Base-by-base conservation (phyloP, 2,797 vertebrate species). In the Stomatorhinus walkeri region DNA sequence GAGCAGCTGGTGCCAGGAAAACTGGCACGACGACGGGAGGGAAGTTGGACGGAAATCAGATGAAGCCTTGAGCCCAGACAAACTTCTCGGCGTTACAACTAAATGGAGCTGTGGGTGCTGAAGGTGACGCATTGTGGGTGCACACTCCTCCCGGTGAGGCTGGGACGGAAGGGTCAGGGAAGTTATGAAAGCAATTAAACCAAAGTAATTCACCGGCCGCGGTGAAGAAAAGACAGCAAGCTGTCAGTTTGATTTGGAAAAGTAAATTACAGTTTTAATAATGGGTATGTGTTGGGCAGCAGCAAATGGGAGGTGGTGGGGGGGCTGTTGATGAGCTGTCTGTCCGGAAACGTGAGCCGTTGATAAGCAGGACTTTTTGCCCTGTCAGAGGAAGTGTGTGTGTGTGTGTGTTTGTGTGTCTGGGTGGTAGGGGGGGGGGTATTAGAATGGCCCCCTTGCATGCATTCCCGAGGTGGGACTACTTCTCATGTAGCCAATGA, bases 151-250 rank as follows among this genome's bases (percentile, higher is more conserved):
- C 89, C 87, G 90, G 92, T 54, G 91, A 94, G 94, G 94, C 93
- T 91, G 92, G 91, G 48, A 92, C 93, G 93, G 93, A 93, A 93
- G 95, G 95, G 96, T 96, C 95, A 96, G 94, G 93, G 94, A 98
- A 99, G 97, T 98, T 98, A 97, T 95, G 96, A 96, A 98, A 98
- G 96, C 98, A 99, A 99, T 99, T 98, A 99, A 97, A 98, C 96
- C 95, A 94, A 87, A 92, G 94, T 95, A 95, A 95, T 95, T 96
- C 97, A 97, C 97, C 94, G 97, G 96, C 96, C 97, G 97, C 97
- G 96, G 97, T 96, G 96, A 97, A 98, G 98, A 98, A 98, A 97
- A 98, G 97, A 98, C 98, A 97, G 97, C 96, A 97, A 97, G 96
- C 96, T 97, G 98, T 98, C 98, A 97, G 98, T 97, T 97, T 94